phyloP scores from a whole-genome alignment of 2,113 vertebrate species.

The Oplegnathus fasciatus region DNA sequence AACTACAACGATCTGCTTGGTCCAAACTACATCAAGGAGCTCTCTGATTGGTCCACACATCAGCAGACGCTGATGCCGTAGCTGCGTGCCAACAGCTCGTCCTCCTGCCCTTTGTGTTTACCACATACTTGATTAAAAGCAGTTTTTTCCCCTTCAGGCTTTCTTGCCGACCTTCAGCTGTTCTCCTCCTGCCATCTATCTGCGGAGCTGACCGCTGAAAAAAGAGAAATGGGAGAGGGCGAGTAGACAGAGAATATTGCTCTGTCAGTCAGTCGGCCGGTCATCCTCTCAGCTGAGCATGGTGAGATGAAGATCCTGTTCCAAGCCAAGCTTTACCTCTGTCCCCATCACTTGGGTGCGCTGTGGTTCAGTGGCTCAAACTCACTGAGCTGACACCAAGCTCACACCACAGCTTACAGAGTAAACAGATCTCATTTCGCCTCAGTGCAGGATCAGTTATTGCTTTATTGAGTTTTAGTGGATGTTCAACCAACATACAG shows the following conservation, averaged over 20 bases:
- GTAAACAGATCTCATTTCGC: slow-evolving; percentile 60
- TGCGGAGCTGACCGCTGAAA: slow-evolving; percentile 52
- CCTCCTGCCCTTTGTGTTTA: background rate
- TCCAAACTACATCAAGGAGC: slow-evolving; percentile 70
- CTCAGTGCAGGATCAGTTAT: slow-evolving; percentile 14
- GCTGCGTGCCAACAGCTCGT: background rate
- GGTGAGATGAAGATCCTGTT: slow-evolving; percentile 73
- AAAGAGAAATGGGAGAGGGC: slow-evolving; percentile 36
- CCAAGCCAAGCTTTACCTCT: slow-evolving; percentile 76
- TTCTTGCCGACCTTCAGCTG: background rate
- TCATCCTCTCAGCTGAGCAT: slow-evolving; percentile 56
- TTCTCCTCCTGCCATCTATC: slow-evolving; percentile 24
- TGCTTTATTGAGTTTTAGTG: slow-evolving; percentile 4
- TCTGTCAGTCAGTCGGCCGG: slow-evolving; percentile 34
- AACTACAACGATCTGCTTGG: slow-evolving; percentile 66
- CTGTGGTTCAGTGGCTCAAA: slow-evolving; percentile 51
- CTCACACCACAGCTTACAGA: slow-evolving; percentile 34
- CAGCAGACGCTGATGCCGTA: slow-evolving; percentile 59
- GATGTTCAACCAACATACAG: slow-evolving; percentile 11
- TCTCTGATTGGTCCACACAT: slow-evolving; percentile 70
- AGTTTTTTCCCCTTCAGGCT: background rate
- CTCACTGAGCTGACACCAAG: slow-evolving; percentile 59
- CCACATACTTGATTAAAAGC: background rate
- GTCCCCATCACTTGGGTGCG: slow-evolving; percentile 57
- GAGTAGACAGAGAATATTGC: slow-evolving; percentile 27